Base-by-base conservation (phyloP, 23 tunicate genomes). In the Corella eumyota region DNA sequence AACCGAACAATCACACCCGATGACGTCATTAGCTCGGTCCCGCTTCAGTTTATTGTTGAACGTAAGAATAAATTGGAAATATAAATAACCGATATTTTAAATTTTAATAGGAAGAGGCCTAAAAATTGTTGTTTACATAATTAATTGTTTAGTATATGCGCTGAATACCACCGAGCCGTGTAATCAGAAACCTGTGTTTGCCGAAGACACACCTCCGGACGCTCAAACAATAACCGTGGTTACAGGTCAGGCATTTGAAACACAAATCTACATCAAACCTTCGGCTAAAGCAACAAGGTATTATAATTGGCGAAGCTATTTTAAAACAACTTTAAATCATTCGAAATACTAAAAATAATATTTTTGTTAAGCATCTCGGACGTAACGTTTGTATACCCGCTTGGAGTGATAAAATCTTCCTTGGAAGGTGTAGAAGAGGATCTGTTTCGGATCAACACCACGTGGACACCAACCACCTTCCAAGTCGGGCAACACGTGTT, bases 401-500 rank as follows among this genome's bases (percentile, higher is more conserved):
- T 37, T 50, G 85, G 85, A 48, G 68, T 72, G 3, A 9, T 30
- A 24, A 78, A 57, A 69, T 32, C 85, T 9, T 33, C 21, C 2
- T 33, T 78, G 29, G 45, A 29, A 30, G 26, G 35, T 19, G 37
- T 50, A 20, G 49, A 46, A 4, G 45, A 69, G 51, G 36, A 61
- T 22, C 30, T 51, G 9, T 72, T 44, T 50, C 45, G 53, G 5
- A 57, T 59, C 25, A 55, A 78, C 13, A 54, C 77, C 0, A 45
- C 74, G 13, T 86, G 80, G 75, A 65, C 45, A 23, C 95, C 95
- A 24, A 51, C 75, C 11, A 38, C 58, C 38, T 79, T 68, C 38
- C 80, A 86, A 35, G 24, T 71, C 4, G 95, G 80, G 19, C 52
- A 36, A 0, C 58, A 71, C 51, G 21, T 77, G 3, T 24, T 86